Evolutionary conservation across 2,113 vertebrate species (phyloP).

Genomic region (Paraplagusia blochii): DNA sequence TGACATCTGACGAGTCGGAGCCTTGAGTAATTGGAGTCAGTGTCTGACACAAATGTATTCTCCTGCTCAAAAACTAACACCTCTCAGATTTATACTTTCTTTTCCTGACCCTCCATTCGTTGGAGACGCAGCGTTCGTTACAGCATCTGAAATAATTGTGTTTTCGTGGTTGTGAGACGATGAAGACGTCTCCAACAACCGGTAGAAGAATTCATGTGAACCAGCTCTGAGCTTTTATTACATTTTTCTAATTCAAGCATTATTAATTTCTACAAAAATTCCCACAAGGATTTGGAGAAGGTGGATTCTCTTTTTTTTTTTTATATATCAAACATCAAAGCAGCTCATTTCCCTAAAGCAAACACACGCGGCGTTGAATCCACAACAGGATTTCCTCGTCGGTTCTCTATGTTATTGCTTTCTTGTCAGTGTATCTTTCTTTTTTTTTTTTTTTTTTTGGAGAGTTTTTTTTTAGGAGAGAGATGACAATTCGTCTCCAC

Average conservation of each 20-base stretch:
- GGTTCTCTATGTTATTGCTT: slow-evolving; percentile 60
- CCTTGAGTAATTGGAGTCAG: slow-evolving; percentile 42
- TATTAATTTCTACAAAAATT: slow-evolving; percentile 59
- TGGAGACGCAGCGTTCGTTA: slow-evolving; percentile 18
- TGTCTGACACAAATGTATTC: slow-evolving; percentile 18
- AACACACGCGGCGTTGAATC: slow-evolving; percentile 50
- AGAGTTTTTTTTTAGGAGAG: too few relatives aligned
- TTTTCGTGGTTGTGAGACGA: too few relatives aligned
- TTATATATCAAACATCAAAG: slow-evolving; percentile 73
- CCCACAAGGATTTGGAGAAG: slow-evolving; percentile 42
- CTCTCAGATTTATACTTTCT: too few relatives aligned
- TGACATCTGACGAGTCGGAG: slow-evolving; percentile 41
- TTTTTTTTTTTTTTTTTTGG: too few relatives aligned
- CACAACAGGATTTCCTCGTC: slow-evolving; percentile 48
- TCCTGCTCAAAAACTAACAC: background rate
- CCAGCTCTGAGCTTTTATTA: slow-evolving; percentile 15
- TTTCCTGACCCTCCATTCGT: too few relatives aligned
- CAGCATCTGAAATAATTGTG: slow-evolving; percentile 1
- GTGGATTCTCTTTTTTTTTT: slow-evolving; percentile 52
- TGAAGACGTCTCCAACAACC: too few relatives aligned
- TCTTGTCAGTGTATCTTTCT: slow-evolving; percentile 51
- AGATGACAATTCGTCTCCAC: slow-evolving; percentile 53
- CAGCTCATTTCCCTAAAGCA: slow-evolving; percentile 56
- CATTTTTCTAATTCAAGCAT: slow-evolving; percentile 47
- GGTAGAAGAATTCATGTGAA: slow-evolving; percentile 15